Conservation (phyloP, 1,140 invertebrate species). For the Sitobion miscanthi region DNA sequence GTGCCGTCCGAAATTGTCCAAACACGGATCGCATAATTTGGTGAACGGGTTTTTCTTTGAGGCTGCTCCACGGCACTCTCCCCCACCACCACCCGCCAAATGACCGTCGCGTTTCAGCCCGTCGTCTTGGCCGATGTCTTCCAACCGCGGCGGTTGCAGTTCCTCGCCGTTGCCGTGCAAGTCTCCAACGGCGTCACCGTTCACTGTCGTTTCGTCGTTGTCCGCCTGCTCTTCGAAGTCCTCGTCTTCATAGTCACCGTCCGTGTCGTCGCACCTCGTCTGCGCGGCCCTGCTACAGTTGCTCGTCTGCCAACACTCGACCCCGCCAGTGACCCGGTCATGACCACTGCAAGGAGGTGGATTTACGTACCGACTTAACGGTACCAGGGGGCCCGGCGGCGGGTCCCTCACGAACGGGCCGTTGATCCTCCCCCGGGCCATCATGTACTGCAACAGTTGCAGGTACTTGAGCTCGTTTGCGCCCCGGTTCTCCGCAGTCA, state of each 20-base stretch:
- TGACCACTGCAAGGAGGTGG: background rate
- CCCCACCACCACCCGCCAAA: background rate
- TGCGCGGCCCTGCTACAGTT: background rate
- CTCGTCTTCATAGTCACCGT: background rate
- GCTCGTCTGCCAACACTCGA: background rate
- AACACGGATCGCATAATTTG: conserved; percentile 8
- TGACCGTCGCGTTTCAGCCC: background rate
- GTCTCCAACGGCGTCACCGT: background rate
- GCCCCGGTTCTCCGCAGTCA: background rate
- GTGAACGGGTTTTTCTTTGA: background rate
- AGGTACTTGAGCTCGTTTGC: conserved; percentile 13
- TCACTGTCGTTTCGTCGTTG: background rate
- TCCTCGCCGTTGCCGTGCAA: background rate
- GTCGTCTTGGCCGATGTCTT: background rate
- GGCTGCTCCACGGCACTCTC: background rate
- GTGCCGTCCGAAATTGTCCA: background rate
- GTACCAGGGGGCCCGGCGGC: background rate
- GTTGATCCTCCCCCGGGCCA: background rate
- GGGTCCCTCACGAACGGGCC: background rate
- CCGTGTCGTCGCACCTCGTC: background rate
- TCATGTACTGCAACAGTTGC: conserved; percentile 32
- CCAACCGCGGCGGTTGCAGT: background rate
- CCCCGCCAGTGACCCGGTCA: too few relatives aligned
- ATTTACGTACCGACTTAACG: background rate
- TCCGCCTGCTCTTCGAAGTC: background rate